Conservation (phyloP, 2,888 invertebrate genomes). For the Ectemnius continuus region DNA sequence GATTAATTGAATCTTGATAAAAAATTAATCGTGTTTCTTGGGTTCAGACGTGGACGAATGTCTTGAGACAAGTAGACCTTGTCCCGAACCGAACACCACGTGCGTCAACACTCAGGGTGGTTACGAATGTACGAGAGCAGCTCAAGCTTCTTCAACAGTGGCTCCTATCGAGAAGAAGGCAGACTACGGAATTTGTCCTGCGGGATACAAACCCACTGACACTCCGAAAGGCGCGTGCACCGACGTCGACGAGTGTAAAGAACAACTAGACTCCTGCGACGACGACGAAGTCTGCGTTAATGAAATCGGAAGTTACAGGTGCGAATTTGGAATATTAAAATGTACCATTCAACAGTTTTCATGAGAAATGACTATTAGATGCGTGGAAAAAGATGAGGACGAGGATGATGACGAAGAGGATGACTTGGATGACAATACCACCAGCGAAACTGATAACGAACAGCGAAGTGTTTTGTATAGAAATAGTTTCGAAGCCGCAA, state of each 20-base stretch:
- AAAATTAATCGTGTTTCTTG: neutral
- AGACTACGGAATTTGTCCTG: slow-evolving; percentile 78
- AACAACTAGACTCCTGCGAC: slow-evolving; percentile 75
- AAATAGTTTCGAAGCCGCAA: slow-evolving; percentile 75
- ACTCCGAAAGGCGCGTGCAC: slow-evolving; percentile 79
- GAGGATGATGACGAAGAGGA: neutral
- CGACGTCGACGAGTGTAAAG: slow-evolving; percentile 85
- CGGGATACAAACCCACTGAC: slow-evolving; percentile 81
- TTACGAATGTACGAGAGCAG: slow-evolving; percentile 76
- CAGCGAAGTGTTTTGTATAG: slow-evolving; percentile 11
- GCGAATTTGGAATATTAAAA: slow-evolving; percentile 42
- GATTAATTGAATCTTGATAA: neutral
- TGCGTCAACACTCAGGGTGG: slow-evolving; percentile 90
- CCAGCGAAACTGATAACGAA: neutral
- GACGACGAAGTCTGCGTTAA: slow-evolving; percentile 75
- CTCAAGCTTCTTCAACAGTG: neutral
- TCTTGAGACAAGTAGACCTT: slow-evolving; percentile 72
- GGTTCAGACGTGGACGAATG: slow-evolving; percentile 81
- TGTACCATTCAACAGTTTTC: neutral
- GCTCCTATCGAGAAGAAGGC: slow-evolving; percentile 5
- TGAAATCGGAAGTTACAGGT: slow-evolving; percentile 77
- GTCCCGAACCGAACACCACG: slow-evolving; percentile 76
- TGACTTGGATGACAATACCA: slow-evolving; percentile 1
- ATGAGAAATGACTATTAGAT: slow-evolving; percentile 33
- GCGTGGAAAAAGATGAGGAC: slow-evolving; percentile 19